These are phyloP conservation scores for Meiosimyza decipiens DNA, from an alignment of 2,888 invertebrate genomes.

Conservation along the genomic window DNA sequence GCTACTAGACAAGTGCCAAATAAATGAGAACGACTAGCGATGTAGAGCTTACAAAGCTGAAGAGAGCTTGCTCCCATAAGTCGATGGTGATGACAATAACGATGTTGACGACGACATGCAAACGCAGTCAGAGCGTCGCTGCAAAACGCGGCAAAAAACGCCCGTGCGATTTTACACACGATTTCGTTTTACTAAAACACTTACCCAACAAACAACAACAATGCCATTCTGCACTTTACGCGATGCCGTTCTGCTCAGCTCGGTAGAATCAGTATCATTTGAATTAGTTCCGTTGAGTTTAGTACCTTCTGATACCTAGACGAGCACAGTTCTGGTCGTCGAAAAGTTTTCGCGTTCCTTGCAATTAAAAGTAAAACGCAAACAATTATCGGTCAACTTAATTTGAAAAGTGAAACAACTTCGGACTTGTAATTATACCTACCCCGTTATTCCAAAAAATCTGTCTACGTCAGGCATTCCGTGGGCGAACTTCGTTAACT, in stretches of 20 bases:
- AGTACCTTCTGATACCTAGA: constrained; percentile 58
- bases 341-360: constrained; percentile 23
- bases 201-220: constrained; percentile 13
- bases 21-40: not conserved
- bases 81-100: constrained; percentile 2
- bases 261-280: constrained; percentile 31
- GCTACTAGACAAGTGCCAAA: constrained; percentile 1
- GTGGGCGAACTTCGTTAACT: constrained; percentile 6
- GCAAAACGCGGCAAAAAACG: not conserved
- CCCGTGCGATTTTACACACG: constrained; percentile 29
- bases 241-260: constrained; percentile 9
- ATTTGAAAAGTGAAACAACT: constrained; percentile 16
- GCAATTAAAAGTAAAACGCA: too few species aligned
- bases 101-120: not conserved
- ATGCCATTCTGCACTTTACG: constrained; percentile 6
- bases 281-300: constrained; percentile 40
- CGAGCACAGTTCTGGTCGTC: constrained; percentile 52
- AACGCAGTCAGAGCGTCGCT: not conserved
- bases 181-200: constrained; percentile 19
- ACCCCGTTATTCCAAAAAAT: not conserved
- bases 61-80: not conserved
- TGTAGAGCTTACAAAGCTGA: not conserved
- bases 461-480: not conserved
- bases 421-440: not conserved
- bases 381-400: not conserved